These are phyloP conservation scores for Pseudeuparius sepicola DNA, from an alignment of 2,888 invertebrate species.

Conservation along the genomic window DNA sequence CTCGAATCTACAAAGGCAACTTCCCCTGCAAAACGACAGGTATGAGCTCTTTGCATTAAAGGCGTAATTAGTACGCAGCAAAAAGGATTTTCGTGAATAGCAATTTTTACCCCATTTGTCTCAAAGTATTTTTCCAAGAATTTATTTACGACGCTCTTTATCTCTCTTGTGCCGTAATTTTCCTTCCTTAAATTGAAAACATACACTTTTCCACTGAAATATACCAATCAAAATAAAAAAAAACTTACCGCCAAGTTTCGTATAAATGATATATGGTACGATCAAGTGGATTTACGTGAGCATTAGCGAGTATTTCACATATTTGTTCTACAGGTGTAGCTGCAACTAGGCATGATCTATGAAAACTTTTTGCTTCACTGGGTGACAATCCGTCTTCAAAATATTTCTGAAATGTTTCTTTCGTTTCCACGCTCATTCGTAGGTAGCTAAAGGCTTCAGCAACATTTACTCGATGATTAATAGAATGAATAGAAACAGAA, in stretches of 20 bases:
- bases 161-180: conserved; percentile 14
- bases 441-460: conserved; percentile 10
- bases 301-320: conserved; percentile 13
- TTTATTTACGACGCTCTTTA: conserved; percentile 13
- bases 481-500: not conserved
- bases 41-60: conserved; percentile 17
- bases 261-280: conserved; percentile 13
- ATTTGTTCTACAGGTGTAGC: conserved; percentile 15
- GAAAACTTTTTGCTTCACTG: conserved; percentile 14
- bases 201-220: conserved; percentile 8
- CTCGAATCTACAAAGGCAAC: conserved; percentile 20
- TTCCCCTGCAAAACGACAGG: conserved; percentile 10
- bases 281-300: conserved; percentile 15
- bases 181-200: conserved; percentile 10
- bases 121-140: conserved; percentile 16
- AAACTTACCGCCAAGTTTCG: conserved; percentile 16
- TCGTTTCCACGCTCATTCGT: conserved; percentile 8
- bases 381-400: conserved; percentile 11
- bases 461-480: conserved; percentile 7
- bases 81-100: conserved; percentile 18
- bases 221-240: conserved; percentile 9
- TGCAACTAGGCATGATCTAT: conserved; percentile 18
- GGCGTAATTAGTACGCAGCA: conserved; percentile 17
- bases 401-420: conserved; percentile 7
- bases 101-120: conserved; percentile 11